Evolutionary conservation across 1,140 invertebrate genomes (phyloP).

Genomic region (Maniola jurtina): DNA sequence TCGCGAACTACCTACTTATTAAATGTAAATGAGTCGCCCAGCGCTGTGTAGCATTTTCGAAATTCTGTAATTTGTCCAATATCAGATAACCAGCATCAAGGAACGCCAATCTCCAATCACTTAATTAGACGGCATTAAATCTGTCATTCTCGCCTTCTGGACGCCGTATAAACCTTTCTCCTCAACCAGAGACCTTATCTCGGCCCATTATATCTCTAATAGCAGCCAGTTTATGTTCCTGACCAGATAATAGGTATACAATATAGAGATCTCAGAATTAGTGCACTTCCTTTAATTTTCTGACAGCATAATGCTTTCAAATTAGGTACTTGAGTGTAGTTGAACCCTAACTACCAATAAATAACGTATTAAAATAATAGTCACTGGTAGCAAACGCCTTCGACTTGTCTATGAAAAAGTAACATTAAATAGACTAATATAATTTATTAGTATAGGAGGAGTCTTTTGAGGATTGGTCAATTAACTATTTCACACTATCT

Average conservation of each 20-base stretch:
- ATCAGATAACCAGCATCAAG: constrained; percentile 55
- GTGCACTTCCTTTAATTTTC: constrained; percentile 18
- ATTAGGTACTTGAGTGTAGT: constrained; percentile 14
- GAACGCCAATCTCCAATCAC: constrained; percentile 51
- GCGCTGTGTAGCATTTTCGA: background rate
- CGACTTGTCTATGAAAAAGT: too few species aligned
- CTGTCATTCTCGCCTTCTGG: constrained; percentile 63
- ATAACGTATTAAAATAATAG: constrained; percentile 3
- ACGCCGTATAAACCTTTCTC: constrained; percentile 54
- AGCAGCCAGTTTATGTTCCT: constrained; percentile 55
- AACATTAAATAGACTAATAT: too few species aligned
- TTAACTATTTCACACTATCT: too few species aligned
- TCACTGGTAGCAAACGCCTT: background rate
- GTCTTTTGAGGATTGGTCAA: too few species aligned
- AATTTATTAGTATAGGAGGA: too few species aligned
- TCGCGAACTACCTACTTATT: too few species aligned
- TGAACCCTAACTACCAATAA: background rate
- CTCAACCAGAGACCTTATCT: constrained; percentile 60
- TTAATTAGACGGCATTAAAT: constrained; percentile 71
- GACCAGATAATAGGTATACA: constrained; percentile 25
- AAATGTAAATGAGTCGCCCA: too few species aligned
- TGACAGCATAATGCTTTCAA: constrained; percentile 18
- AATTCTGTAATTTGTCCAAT: constrained; percentile 28
- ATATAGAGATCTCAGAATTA: constrained; percentile 25
- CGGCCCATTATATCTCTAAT: constrained; percentile 60